These are phyloP conservation scores for Drosophila phalerata DNA, from an alignment of 2,888 invertebrate species.

Conservation along the genomic window DNA sequence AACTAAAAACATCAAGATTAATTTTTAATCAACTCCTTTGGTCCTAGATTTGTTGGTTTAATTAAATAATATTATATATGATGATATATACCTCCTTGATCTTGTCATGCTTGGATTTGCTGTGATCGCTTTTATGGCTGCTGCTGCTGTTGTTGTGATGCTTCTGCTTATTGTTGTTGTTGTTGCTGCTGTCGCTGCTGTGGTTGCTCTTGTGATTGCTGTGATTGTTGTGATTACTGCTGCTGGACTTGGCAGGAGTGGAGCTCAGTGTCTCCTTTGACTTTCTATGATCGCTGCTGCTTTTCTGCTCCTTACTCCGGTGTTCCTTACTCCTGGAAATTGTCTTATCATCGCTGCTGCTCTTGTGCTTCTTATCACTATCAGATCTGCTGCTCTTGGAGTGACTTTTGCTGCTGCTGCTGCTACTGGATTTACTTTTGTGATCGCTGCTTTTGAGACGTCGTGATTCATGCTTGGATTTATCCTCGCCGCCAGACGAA, in stretches of 20 bases:
- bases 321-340: conserved; percentile 43
- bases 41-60: no score
- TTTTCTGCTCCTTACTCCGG: conserved; percentile 46
- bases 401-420: conserved; percentile 45
- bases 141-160: conserved; percentile 41
- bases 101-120: conserved; percentile 57
- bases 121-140: conserved; percentile 41
- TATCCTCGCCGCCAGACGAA: conserved; percentile 52
- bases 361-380: conserved; percentile 52
- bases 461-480: conserved; percentile 41
- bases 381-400: conserved; percentile 63
- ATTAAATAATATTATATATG: no score
- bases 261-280: conserved; percentile 39
- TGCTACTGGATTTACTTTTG: conserved; percentile 37
- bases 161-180: conserved; percentile 21
- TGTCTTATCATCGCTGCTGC: conserved; percentile 47
- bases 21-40: no score
- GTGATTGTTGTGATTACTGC: conserved; percentile 39
- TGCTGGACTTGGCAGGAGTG: conserved; percentile 26
- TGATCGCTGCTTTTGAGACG: conserved; percentile 44
- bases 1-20: no score
- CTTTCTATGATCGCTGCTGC: conserved; percentile 47
- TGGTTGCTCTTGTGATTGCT: conserved; percentile 3
- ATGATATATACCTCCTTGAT: conserved; percentile 44
- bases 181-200: conserved; percentile 29